Evolutionary conservation across 2,113 vertebrate species (phyloP), one percentile per base, ranked within the genome.

Genomic region (Geococcyx californianus): DNA sequence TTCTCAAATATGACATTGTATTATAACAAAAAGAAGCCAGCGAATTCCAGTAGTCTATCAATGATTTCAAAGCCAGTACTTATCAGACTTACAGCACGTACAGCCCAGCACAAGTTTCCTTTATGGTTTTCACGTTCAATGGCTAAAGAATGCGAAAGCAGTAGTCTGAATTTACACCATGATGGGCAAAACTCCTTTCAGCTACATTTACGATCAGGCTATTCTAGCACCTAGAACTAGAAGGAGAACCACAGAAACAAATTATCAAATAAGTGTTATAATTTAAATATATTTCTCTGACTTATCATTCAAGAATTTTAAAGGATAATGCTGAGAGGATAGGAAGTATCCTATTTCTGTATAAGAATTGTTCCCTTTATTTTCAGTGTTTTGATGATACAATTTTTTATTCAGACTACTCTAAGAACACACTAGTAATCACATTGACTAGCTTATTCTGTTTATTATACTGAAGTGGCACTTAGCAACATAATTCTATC

Each of bases 1-100:
- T 3, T 24, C 12, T 26, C 62, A 44, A 11, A 18, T 2, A 2
- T 2, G 2, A 9, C 24, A 52, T 3, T 20, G 34, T 9, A 52
- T 3, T 20, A 33, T 9, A 52, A 59, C 25, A 42, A 36, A 54
- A 13, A 67, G 51, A 87, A 60, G 2, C 9, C 15, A 34, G 40
- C 33, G 58, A 16, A 66, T 52, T 47, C 33, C 75, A 62, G 14
- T 4, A 83, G 14, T 4, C 40, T 21, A 77, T 40, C 28, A 7
- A 59, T 18, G 7, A 59, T 40, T 78, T 73, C 3, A 4, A 72
- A 81, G 59, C 15, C 10, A 36, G 9, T 25, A 17, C 6, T 64
- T 44, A 34, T 17, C 36, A 58, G 38, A 49, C 18, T 58, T 67
- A 33, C 3, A 70, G 55, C 9, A 62, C 16, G 8, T 44, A 26